phyloP scores from a whole-genome alignment of 2,888 invertebrate genomes.

The Coleophora flavipennella region DNA sequence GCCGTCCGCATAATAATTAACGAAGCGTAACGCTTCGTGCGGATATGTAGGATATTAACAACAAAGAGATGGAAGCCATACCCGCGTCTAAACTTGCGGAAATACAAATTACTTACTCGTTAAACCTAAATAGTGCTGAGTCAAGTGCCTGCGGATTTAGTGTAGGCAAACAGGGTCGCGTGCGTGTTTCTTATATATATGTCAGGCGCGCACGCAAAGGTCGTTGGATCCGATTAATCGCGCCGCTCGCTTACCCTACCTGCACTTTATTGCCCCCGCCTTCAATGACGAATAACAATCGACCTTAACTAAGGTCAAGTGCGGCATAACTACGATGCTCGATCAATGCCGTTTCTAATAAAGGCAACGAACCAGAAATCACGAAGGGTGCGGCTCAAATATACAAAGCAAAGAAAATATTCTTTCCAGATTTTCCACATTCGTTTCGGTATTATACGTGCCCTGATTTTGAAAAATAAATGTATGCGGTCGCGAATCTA shows the following conservation, averaged over 20 bases:
- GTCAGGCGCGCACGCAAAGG: slow-evolving; percentile 61
- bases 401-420: too few relatives aligned
- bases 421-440: slow-evolving; percentile 20
- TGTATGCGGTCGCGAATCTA: background rate
- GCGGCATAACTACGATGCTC: slow-evolving; percentile 15
- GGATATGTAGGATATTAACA: too few relatives aligned
- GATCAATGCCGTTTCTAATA: background rate
- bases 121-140: background rate
- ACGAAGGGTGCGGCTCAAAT: too few relatives aligned
- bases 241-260: slow-evolving; percentile 39
- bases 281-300: slow-evolving; percentile 31
- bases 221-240: slow-evolving; percentile 56
- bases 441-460: slow-evolving; percentile 26
- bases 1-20: too few relatives aligned
- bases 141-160: slow-evolving; percentile 41
- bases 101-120: too few relatives aligned
- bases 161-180: slow-evolving; percentile 37
- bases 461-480: slow-evolving; percentile 23
- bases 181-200: slow-evolving; percentile 49
- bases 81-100: too few relatives aligned
- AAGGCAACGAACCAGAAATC: background rate
- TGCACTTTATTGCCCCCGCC: slow-evolving; percentile 49
- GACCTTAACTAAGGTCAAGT: slow-evolving; percentile 45
- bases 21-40: too few relatives aligned
- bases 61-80: too few relatives aligned